These are phyloP conservation scores for Habroteleia sp. DNA, from an alignment of 2,888 invertebrate species.

Conservation along the genomic window DNA sequence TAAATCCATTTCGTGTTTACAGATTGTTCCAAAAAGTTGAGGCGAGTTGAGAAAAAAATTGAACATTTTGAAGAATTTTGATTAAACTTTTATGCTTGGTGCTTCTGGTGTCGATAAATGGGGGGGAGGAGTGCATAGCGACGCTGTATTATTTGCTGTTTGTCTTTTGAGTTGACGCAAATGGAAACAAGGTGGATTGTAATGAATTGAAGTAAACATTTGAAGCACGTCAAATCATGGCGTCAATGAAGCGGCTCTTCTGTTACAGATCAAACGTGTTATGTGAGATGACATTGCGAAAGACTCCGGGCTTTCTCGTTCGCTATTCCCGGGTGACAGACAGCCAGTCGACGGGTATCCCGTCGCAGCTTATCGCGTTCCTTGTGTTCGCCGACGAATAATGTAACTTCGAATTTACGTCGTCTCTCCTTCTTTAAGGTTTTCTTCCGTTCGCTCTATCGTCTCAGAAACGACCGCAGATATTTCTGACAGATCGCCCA, in stretches of 20 bases:
- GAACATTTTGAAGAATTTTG: background rate
- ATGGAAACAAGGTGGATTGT: slow-evolving; percentile 48
- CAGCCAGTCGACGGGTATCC: slow-evolving; percentile 57
- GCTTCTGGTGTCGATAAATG: no score
- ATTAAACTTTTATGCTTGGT: no score
- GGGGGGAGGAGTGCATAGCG: no score
- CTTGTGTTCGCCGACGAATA: slow-evolving; percentile 62
- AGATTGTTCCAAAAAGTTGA: no score
- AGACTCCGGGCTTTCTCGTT: slow-evolving; percentile 61
- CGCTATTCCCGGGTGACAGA: slow-evolving; percentile 63
- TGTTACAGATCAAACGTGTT: slow-evolving; percentile 68
- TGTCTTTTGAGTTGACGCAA: slow-evolving; percentile 43
- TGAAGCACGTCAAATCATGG: slow-evolving; percentile 37
- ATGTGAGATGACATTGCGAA: slow-evolving; percentile 55
- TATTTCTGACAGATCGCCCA: slow-evolving; percentile 22
- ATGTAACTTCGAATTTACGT: slow-evolving; percentile 64
- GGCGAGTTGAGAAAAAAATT: no score
- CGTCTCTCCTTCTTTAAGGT: slow-evolving; percentile 42
- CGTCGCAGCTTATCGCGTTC: slow-evolving; percentile 58
- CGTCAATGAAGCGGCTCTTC: slow-evolving; percentile 41
- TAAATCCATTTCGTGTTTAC: no score
- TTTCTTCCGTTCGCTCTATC: slow-evolving; percentile 51
- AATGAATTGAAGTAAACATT: slow-evolving; percentile 52
- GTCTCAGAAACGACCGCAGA: slow-evolving; percentile 30
- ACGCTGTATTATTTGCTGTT: slow-evolving; percentile 36